phyloP scores from a whole-genome alignment of 2,113 vertebrate species.

The Semnornis frantzii region DNA sequence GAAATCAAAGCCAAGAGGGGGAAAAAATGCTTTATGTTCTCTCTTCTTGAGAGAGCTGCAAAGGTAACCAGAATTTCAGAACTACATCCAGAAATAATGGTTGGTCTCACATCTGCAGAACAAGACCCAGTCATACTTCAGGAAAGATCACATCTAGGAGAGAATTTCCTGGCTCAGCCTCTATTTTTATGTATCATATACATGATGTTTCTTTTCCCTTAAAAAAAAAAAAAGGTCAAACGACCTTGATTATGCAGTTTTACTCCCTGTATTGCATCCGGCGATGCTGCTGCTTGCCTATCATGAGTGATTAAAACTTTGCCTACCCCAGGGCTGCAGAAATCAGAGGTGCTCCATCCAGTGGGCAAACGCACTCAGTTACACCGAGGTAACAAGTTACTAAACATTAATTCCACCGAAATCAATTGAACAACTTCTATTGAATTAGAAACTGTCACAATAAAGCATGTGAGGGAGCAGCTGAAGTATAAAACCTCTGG shows the following conservation, averaged over 20 bases:
- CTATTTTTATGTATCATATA: not conserved
- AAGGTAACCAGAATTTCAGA: not conserved
- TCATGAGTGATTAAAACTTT: not conserved
- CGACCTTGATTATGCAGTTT: not conserved
- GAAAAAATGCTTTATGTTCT: not conserved
- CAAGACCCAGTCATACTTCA: not conserved
- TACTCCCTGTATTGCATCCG: not conserved
- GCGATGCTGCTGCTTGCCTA: not conserved
- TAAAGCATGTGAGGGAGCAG: too few species aligned
- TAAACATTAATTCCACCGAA: not conserved
- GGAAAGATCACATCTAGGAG: not conserved
- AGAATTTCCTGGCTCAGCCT: not conserved
- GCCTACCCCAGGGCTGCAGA: not conserved
- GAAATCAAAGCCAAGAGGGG: not conserved
- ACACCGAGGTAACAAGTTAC: not conserved
- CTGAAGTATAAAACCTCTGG: not conserved
- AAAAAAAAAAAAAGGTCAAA: not conserved
- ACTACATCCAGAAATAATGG: not conserved
- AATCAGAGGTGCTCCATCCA: not conserved
- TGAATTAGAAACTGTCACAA: not conserved
- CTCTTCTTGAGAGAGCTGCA: not conserved
- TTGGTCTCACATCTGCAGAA: not conserved
- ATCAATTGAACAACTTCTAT: not conserved
- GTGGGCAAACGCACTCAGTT: not conserved
- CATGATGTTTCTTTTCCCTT: not conserved